Conservation (phyloP, 2,888 invertebrate genomes). For the Lithophane leautieri region DNA sequence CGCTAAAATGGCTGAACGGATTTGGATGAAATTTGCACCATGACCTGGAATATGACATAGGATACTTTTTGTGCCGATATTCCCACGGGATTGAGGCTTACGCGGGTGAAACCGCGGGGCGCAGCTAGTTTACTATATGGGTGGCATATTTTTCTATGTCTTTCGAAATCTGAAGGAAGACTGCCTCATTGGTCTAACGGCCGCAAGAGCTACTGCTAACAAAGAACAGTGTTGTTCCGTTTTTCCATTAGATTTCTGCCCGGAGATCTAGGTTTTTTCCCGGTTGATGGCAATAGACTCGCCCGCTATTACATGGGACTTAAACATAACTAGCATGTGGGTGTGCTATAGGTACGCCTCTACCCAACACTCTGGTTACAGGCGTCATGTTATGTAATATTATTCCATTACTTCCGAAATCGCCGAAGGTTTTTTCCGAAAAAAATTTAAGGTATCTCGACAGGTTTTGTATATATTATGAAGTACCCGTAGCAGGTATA, state of each 20-base stretch:
- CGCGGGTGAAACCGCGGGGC: too few species aligned
- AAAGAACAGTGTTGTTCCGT: not conserved
- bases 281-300: not conserved
- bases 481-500: slow-evolving; percentile 13
- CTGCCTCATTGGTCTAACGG: not conserved
- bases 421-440: not conserved
- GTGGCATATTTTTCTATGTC: not conserved
- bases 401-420: not conserved
- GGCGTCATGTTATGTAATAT: not conserved
- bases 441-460: not conserved
- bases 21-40: too few species aligned
- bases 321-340: not conserved
- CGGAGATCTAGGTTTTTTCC: not conserved
- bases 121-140: not conserved
- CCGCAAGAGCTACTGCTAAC: too few species aligned
- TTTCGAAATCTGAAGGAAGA: not conserved
- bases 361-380: not conserved
- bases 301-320: not conserved
- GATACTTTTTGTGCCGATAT: too few species aligned
- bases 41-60: too few species aligned
- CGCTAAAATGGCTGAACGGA: too few species aligned
- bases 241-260: not conserved
- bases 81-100: too few species aligned
- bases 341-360: not conserved
- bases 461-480: slow-evolving; percentile 40